Base-by-base conservation (phyloP, 2,113 vertebrate species). In the Sula dactylatra region DNA sequence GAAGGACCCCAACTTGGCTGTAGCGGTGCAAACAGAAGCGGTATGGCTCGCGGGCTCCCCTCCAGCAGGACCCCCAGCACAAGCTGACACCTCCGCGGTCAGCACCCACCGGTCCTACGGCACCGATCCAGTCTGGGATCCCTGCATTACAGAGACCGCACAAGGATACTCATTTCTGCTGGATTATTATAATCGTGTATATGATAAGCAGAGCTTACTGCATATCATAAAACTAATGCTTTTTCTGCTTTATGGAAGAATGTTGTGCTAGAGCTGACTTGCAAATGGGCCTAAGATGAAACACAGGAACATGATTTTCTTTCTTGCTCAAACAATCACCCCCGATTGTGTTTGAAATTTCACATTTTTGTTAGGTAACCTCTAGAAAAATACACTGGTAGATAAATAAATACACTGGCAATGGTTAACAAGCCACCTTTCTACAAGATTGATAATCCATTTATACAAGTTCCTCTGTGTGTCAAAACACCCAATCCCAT, bases 11-110 rank as follows among this genome's bases (percentile, higher is more conserved):
- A 38, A 20, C 36, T n/a, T 21, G 20, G 52, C 44, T 1, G 2
- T 6, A 26, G 74, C 1, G 3, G 22, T 29, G n/a, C 62, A 10
- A 40, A 11, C 12, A 38, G 70, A 26, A 64, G 42, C 15, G 1
- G 24, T 9, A 11, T 2, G 2, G 64, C 26, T 32, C 4, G 0
- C 2, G 19, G 49, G 56, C 10, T 61, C 45, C 56, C 66, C 44
- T n/a, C 44, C 52, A 31, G 26, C 62, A 58, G 78, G 52, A 65
- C 16, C 54, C n/a, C n/a, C 16, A 22, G 77, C 54, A 71, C 1
- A 3, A 64, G 34, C 27, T 3, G 17, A 27, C 4, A 3, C 6
- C 50, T 18, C 22, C 4, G 2, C 2, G 1, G 42, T 7, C 71
- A 42, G 72, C 65, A 62, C 38, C 56, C 40, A 36, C 27, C 36